These are phyloP conservation scores for Lymantria dispar DNA, from an alignment of 2,888 invertebrate genomes.

Conservation along the genomic window DNA sequence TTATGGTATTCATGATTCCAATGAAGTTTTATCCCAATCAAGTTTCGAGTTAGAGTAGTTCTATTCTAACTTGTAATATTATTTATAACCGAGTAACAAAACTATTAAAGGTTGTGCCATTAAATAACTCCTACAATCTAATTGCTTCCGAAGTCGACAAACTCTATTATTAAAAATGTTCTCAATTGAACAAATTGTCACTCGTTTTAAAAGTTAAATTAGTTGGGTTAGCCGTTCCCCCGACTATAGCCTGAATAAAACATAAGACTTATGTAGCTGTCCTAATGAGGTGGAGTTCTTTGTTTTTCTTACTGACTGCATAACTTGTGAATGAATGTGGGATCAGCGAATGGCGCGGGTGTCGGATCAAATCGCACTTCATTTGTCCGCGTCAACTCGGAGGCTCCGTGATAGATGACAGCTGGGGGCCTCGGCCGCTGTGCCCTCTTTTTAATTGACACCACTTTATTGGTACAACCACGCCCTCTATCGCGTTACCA, in stretches of 20 bases:
- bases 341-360: conserved; percentile 51
- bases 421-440: conserved; percentile 42
- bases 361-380: conserved; percentile 78
- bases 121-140: conserved; percentile 44
- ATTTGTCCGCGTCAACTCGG: conserved; percentile 75
- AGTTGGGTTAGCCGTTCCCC: conserved; percentile 66
- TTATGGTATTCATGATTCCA: no score
- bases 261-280: conserved; percentile 63
- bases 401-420: conserved; percentile 68
- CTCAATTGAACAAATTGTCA: conserved; percentile 68
- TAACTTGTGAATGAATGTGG: conserved; percentile 73
- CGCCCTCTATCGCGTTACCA: conserved; percentile 11
- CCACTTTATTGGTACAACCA: conserved; percentile 63
- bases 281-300: conserved; percentile 68
- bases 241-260: conserved; percentile 70
- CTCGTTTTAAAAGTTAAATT: conserved; percentile 76
- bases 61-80: no score
- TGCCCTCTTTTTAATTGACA: conserved; percentile 73
- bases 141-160: conserved; percentile 50
- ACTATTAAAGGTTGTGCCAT: conserved; percentile 26
- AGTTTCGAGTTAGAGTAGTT: no score
- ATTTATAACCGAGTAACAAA: neutral
- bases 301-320: conserved; percentile 74
- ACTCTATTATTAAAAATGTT: conserved; percentile 54
- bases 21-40: no score